Conservation (phyloP, 2,797 vertebrate species). For the Phalanger gymnotis region DNA sequence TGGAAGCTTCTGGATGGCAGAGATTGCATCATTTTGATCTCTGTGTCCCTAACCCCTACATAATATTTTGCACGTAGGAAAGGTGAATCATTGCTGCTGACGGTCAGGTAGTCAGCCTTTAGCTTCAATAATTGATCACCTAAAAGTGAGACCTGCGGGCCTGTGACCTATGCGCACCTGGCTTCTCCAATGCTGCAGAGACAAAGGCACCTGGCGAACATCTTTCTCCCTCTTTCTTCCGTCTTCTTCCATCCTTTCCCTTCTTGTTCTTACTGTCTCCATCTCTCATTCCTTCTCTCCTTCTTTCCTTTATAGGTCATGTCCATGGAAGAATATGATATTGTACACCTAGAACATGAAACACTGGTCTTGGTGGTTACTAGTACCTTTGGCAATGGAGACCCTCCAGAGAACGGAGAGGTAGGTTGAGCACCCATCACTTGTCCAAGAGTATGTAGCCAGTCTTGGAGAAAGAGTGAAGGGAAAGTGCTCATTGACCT, state of each 20-base stretch:
- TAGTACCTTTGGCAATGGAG: slow-evolving; percentile 96
- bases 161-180: not conserved
- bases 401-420: slow-evolving; percentile 97
- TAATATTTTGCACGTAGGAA: not conserved
- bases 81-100: not conserved
- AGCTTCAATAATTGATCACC: not conserved
- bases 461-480: fast-evolving
- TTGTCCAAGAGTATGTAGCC: not conserved
- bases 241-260: not conserved
- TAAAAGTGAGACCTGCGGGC: not conserved
- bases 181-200: not conserved
- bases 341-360: slow-evolving; percentile 96
- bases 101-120: not conserved
- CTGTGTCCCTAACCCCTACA: not conserved
- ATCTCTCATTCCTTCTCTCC: not conserved
- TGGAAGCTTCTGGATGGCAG: not conserved
- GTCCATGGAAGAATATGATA: slow-evolving; percentile 98
- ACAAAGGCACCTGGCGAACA: not conserved
- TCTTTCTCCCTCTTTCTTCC: not conserved
- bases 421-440: slow-evolving; percentile 74
- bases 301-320: slow-evolving; percentile 87
- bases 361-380: slow-evolving; percentile 95
- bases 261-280: not conserved
- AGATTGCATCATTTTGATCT: not conserved
- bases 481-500: fast-evolving